These are phyloP conservation scores for Myotis daubentonii DNA, from an alignment of 2,797 vertebrate species.

Conservation along the genomic window DNA sequence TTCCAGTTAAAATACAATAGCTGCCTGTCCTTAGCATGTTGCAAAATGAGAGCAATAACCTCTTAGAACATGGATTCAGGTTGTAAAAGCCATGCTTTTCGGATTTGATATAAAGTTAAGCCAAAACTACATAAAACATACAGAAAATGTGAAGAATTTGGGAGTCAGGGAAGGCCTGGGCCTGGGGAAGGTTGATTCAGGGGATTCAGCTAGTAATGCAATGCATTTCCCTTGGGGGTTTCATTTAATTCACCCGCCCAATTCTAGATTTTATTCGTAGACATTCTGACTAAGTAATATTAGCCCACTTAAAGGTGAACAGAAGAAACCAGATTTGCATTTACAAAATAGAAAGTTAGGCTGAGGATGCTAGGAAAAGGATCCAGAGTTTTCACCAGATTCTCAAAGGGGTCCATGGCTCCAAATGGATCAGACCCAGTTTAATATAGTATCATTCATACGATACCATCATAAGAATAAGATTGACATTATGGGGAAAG, in stretches of 20 bases:
- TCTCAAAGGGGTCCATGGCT: background rate
- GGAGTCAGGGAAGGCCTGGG: background rate
- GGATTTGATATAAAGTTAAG: slow-evolving; percentile 1
- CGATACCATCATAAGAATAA: background rate
- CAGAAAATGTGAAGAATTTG: background rate
- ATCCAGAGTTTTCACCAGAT: background rate
- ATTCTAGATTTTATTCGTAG: slow-evolving; percentile 25
- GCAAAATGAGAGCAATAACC: background rate
- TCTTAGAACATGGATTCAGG: background rate
- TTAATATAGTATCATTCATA: background rate
- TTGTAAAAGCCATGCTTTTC: background rate
- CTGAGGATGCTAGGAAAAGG: background rate
- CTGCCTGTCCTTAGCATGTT: background rate
- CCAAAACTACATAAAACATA: background rate
- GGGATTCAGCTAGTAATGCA: background rate
- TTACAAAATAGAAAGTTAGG: background rate
- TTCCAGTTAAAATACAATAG: slow-evolving; percentile 55
- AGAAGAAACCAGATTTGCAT: slow-evolving; percentile 27
- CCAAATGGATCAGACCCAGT: background rate
- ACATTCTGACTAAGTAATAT: background rate
- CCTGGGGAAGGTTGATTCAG: background rate
- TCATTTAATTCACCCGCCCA: background rate
- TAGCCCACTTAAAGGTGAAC: background rate
- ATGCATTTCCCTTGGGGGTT: background rate
- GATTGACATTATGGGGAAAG: background rate